Conservation (phyloP, 2,113 vertebrate genomes). For the Condylura cristata region DNA sequence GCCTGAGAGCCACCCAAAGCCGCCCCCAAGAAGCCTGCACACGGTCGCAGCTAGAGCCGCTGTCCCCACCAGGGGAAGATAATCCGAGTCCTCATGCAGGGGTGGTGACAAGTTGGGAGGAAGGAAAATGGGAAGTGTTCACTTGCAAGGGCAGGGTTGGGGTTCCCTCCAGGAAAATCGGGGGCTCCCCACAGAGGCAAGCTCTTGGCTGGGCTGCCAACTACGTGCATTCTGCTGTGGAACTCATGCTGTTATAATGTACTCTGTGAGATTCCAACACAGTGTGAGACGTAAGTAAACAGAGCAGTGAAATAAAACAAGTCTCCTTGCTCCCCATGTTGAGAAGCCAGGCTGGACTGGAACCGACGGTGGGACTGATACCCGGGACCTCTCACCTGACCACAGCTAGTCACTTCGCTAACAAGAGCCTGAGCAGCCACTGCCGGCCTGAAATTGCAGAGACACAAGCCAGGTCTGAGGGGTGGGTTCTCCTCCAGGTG, state of each 20-base stretch:
- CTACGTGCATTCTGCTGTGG: no score
- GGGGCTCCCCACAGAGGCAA: neutral
- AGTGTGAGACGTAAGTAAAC: neutral
- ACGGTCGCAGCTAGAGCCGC: rapidly evolving
- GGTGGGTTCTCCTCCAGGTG: neutral
- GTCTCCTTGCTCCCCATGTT: rapidly evolving
- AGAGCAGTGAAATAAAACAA: neutral
- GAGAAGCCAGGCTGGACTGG: neutral
- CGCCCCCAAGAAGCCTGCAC: neutral
- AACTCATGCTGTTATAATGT: no score
- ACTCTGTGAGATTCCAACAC: no score
- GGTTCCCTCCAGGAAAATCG: neutral
- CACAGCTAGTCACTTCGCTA: rapidly evolving
- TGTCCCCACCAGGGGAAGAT: neutral
- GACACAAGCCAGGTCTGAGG: neutral
- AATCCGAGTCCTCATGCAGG: neutral
- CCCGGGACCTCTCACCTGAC: neutral
- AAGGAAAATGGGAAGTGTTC: rapidly evolving
- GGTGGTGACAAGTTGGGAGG: neutral
- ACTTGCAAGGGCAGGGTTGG: rapidly evolving
- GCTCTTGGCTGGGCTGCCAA: neutral
- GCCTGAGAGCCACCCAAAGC: neutral
- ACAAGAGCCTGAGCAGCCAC: neutral
- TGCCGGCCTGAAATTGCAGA: neutral
- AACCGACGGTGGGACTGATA: neutral